Evolutionary conservation across 2,113 vertebrate genomes (phyloP).

Genomic region (Megaleporinus macrocephalus): DNA sequence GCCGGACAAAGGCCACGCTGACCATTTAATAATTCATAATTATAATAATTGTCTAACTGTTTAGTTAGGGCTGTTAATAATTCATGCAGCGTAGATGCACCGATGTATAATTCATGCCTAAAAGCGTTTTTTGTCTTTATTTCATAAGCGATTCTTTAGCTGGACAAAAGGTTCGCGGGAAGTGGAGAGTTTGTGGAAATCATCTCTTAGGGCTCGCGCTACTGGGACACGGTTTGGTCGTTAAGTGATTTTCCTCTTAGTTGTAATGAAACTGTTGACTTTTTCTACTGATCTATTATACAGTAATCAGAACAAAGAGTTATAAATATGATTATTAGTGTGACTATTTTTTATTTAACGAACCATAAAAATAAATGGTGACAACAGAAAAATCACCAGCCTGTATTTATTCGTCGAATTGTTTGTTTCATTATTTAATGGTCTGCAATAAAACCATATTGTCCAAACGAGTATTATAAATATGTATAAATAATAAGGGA

Average conservation of each 20-base stretch:
- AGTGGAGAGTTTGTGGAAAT: background rate
- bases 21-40: conserved; percentile 90
- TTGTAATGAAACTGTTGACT: too few species aligned
- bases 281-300: too few species aligned
- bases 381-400: too few species aligned
- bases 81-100: conserved; percentile 89
- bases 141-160: conserved; percentile 42
- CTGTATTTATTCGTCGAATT: too few species aligned
- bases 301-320: too few species aligned
- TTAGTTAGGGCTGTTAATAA: conserved; percentile 88
- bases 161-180: background rate
- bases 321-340: too few species aligned
- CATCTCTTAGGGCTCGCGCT: background rate
- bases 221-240: background rate
- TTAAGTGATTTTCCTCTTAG: background rate
- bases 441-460: too few species aligned
- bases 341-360: too few species aligned
- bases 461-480: too few species aligned
- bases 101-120: conserved; percentile 89
- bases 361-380: too few species aligned
- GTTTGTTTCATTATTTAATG: too few species aligned
- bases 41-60: conserved; percentile 96
- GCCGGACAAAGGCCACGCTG: conserved; percentile 3
- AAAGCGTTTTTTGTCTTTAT: conserved; percentile 83
- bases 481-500: too few species aligned